Percentiles rank a stretch among this genome's conserved stretches.
These are phyloP conservation scores for Amaurobius ferox DNA, from an alignment of 2,888 invertebrate genomes.

Conservation along the genomic window DNA sequence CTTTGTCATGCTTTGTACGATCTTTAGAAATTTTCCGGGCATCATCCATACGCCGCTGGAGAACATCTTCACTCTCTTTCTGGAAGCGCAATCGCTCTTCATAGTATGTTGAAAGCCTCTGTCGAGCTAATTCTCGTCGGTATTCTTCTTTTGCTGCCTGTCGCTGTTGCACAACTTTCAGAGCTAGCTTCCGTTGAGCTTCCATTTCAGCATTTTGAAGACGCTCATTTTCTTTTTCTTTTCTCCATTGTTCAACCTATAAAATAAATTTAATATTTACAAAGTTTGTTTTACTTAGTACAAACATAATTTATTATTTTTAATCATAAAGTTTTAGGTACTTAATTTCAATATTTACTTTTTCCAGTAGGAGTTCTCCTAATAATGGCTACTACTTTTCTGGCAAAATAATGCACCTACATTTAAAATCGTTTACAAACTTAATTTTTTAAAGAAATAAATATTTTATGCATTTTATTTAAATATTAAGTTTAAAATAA, in stretches of 20 bases:
- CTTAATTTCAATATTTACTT: too few relatives aligned
- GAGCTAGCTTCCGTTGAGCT: conserved; percentile 58
- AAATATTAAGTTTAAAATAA: too few relatives aligned
- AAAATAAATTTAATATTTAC: too few relatives aligned
- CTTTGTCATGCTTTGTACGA: conserved; percentile 67
- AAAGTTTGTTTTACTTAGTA: too few relatives aligned
- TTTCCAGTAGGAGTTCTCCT: too few relatives aligned
- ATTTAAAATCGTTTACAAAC: too few relatives aligned
- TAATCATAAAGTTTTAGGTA: too few relatives aligned
- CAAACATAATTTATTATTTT: too few relatives aligned
- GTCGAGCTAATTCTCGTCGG: conserved; percentile 59
- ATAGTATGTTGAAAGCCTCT: conserved; percentile 60
- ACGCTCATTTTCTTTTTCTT: conserved; percentile 68
- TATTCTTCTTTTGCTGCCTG: conserved; percentile 70
- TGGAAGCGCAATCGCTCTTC: conserved; percentile 66
- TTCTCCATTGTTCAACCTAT: conserved; percentile 71
- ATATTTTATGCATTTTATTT: too few relatives aligned
- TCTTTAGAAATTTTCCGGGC: conserved; percentile 56
- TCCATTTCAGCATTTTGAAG: conserved; percentile 67
- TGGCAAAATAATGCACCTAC: too few relatives aligned
- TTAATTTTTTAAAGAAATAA: not conserved
- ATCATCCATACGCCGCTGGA: conserved; percentile 68
- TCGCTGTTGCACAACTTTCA: conserved; percentile 67
- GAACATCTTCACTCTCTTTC: conserved; percentile 66
- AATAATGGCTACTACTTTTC: too few relatives aligned